These are phyloP conservation scores for Cyclopterus lumpus DNA, from an alignment of 2,797 vertebrate species.

Conservation along the genomic window DNA sequence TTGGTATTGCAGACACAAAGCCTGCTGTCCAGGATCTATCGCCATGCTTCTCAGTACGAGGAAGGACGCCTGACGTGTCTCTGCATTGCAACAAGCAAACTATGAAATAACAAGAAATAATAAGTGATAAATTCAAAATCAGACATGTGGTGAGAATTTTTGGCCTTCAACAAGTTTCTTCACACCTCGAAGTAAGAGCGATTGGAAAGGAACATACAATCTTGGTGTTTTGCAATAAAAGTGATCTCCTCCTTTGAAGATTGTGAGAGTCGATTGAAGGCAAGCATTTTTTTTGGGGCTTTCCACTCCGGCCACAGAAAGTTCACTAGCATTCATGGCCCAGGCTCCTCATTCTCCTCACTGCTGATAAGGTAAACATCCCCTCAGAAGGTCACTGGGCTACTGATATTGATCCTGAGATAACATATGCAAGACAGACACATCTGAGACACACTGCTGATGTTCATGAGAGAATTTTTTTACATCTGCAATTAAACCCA, in stretches of 20 bases:
- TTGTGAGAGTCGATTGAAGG: neutral
- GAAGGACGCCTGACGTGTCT: constrained; percentile 21
- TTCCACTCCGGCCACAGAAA: constrained; percentile 64
- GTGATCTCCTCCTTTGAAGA: constrained; percentile 20
- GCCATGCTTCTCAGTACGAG: neutral
- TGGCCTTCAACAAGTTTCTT: neutral
- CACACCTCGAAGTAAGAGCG: neutral
- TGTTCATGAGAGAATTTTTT: constrained; percentile 22
- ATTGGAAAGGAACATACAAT: neutral
- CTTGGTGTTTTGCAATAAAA: constrained; percentile 7
- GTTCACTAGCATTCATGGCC: constrained; percentile 37
- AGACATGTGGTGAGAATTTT: neutral
- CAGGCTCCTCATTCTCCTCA: constrained; percentile 25
- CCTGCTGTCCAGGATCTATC: neutral
- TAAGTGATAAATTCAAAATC: constrained; percentile 7
- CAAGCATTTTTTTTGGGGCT: constrained; percentile 45
- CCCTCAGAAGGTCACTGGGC: constrained; percentile 64
- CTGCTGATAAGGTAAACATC: constrained; percentile 54
- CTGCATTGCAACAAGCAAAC: constrained; percentile 22
- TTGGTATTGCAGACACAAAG: neutral
- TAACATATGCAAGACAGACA: constrained; percentile 45
- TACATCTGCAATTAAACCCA: constrained; percentile 1
- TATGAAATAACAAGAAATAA: constrained; percentile 25
- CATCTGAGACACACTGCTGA: constrained; percentile 41
- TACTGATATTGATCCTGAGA: constrained; percentile 68